Evolutionary conservation across 2,113 vertebrate species (phyloP), one percentile per base, ranked within the genome.

Genomic region (Rostratula benghalensis): DNA sequence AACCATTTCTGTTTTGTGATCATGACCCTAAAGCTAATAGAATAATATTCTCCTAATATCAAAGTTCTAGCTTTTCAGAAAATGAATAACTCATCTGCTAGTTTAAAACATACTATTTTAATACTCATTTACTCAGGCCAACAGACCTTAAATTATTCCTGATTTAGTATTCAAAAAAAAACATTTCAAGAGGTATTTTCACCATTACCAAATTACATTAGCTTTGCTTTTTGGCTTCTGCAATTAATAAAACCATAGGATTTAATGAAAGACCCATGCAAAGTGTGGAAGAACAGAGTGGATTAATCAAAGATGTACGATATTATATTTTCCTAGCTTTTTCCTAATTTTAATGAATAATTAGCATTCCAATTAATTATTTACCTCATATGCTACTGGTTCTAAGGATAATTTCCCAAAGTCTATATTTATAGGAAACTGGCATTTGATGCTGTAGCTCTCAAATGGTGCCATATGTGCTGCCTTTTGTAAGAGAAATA

Each of bases 401-500:
- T 87, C 84, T 92, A 92, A 92, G 31, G 28, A 89, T 76, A 87
- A 61, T 90, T 81, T 90, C 63, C 84, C 24, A 35, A 95, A 57
- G 12, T 5, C 27, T 80, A 4, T 81, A 91, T 75, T 90, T 94
- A 88, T 86, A 87, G 23, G 70, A 76, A 86, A 81, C 19, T 56
- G 71, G 60, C 53, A 92, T 59, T 95, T 85, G 56, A 87, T 87
- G 37, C 43, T 80, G 20, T 33, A 96, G 68, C 70, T 90, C 78
- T 65, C 75, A 95, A 92, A 89, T 90, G 56, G 43, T 92, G 77
- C 46, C 85, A 89, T 90, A 91, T 96, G 85, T 91, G 75, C 45
- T 70, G 41, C 43, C 51, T 94, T 95, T 96, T 95, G 59, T 93
- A 92, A 82, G 64, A 94, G 43, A 89, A 94, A 95, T 92, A 73